Conservation (phyloP, 2,888 invertebrate species). For the Stenodema calcarata region DNA sequence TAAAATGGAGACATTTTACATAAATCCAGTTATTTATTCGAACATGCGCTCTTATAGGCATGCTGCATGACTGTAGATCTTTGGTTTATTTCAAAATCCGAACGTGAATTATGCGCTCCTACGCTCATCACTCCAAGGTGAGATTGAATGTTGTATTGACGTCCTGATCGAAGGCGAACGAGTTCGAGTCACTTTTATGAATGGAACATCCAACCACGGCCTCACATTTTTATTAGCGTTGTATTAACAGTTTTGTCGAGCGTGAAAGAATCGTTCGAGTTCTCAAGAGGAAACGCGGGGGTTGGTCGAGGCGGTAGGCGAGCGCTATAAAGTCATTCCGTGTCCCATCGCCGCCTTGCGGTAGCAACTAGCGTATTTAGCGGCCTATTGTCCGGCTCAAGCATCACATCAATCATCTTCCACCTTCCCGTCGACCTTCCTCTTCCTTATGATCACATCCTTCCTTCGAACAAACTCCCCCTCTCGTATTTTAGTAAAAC, state of each 20-base stretch:
- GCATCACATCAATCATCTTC: slow-evolving; percentile 41
- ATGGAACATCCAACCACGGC: too few species aligned
- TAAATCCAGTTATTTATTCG: too few species aligned
- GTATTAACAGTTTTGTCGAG: not conserved
- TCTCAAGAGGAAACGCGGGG: not conserved
- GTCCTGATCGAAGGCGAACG: too few species aligned
- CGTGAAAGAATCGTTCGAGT: not conserved
- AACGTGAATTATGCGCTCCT: too few species aligned
- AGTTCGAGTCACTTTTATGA: too few species aligned
- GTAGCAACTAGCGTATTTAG: slow-evolving; percentile 39
- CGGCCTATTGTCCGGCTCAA: slow-evolving; percentile 37
- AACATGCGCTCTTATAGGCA: too few species aligned
- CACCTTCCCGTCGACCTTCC: not conserved
- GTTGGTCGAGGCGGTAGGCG: slow-evolving; percentile 16
- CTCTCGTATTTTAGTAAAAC: not conserved
- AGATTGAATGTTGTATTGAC: too few species aligned
- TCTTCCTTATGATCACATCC: too few species aligned
- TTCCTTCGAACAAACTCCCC: not conserved
- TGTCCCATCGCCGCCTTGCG: not conserved
- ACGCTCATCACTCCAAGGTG: too few species aligned
- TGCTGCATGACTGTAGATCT: too few species aligned
- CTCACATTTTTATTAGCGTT: not conserved
- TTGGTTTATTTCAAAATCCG: too few species aligned
- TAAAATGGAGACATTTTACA: too few species aligned
- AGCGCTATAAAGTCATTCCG: slow-evolving; percentile 40